Base-by-base conservation (phyloP, 2,113 vertebrate genomes). In the Irena cyanogastra region DNA sequence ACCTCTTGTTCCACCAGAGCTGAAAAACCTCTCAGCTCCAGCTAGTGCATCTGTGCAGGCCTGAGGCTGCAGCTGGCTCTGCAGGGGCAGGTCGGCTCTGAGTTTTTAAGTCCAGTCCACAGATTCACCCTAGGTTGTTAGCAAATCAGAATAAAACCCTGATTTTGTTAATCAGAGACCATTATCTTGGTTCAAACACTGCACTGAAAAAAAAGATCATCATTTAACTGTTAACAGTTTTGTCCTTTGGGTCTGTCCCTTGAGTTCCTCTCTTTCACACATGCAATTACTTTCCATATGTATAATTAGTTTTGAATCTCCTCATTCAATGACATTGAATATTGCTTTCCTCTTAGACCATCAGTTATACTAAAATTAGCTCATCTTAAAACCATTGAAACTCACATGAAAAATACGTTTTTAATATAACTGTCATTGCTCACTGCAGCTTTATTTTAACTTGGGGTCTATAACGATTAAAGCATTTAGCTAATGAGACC, bases 381-480 rank as follows among this genome's bases (percentile, higher is more conserved):
- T 91, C 3, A 8, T 93, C 24, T 93, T 87, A 89, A 95, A 93
- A 49, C 24, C 50, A 69, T 16, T 71, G 56, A 94, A 74, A 79
- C n/a, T 93, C 77, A 45, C 26, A 66, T 61, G n/a, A 74, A 90
- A 94, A 66, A 87, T 60, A 45, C 30, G 2, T 53, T 94, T 71
- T 82, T 60, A 82, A 90, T 83, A 11, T 90, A 92, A 76, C 59
- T 88, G 49, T 85, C 60, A 86, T 85, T 78, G 23, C 54, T 94
- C 74, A 90, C 26, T 44, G 22, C 27, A 86, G 22, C 37, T 95
- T 90, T 89, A 54, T 87, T 95, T 97, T 89, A 71, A 66, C 37
- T 87, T 70, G 83, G 83, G 86, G 35, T 66, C 44, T 88, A 15
- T 89, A 93, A 89, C 14, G 19, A 84, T 81, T 70, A 66, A 84